Evolutionary conservation across 2,888 invertebrate species (phyloP), one percentile per base, ranked within the genome.

Genomic region (Mactromeris polynyma): DNA sequence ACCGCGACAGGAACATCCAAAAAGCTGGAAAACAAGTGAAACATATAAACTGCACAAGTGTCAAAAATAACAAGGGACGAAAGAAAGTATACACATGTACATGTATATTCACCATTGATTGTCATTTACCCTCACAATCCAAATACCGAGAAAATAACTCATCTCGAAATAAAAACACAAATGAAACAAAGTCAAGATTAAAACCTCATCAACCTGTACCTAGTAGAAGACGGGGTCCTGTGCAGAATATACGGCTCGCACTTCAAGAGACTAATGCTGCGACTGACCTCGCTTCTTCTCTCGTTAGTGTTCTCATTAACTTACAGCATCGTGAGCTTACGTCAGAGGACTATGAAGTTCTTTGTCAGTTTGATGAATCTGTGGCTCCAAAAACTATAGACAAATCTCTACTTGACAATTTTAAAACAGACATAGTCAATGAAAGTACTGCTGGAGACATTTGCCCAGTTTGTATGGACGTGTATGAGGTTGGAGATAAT

Each of bases 311-410:
- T 42, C 90, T 96, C 17, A 95, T 96, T 21, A 93, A 80, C 31
- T 69, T 96, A 9, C 96, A 96, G 85, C 95, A 96, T 85, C 91
- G 96, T n/a, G 96, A 96, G 0, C 85, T 96, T n/a, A 95, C 95
- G 7, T 96, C 96, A 0, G 96, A 96, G 85, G 96, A 96, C 85
- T 96, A 96, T 84, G 96, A 96, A 11, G 83, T 95, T 46, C 92
- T 96, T 26, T 92, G 95, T 14, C 87, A 93, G 42, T 93, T 96
- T n/a, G 96, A 96, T 78, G 95, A 96, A 40, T 85, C 94, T 31
- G 95, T 96, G 6, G 92, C 94, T 42, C 95, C 96, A 2, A 96
- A 96, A 92, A 96, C 96, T 38, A 84, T 96, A 3, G 89, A 93
- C 14, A 86, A 91, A 40, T 88, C 88, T 73, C 54, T 90, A 0